A percentile compares a stretch with the other conserved stretches of the same genome.
These are phyloP conservation scores for Cygnus buccinator DNA, from an alignment of 2,113 vertebrate genomes.

Conservation along the genomic window DNA sequence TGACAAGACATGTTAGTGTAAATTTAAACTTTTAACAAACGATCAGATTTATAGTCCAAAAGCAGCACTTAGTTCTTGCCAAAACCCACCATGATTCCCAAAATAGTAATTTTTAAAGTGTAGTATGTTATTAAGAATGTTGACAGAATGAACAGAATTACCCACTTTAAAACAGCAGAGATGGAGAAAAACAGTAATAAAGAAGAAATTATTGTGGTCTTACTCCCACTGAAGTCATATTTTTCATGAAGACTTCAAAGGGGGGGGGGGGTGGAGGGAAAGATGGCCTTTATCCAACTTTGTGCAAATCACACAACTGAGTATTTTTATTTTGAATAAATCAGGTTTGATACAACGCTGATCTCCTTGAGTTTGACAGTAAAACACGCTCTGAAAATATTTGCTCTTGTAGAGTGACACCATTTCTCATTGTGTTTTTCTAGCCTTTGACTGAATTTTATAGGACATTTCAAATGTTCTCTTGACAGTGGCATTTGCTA, in stretches of 20 bases:
- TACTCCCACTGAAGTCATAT: neutral
- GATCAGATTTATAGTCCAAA: neutral
- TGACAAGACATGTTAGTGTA: neutral
- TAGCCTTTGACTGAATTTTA: neutral
- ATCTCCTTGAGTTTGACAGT: neutral
- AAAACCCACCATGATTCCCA: neutral
- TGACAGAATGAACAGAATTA: constrained; percentile 18
- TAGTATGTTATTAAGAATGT: neutral
- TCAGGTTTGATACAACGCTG: neutral
- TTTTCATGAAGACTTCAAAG: constrained; percentile 27
- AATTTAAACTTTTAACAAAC: constrained; percentile 40
- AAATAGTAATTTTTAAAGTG: constrained; percentile 1
- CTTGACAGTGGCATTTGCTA: neutral
- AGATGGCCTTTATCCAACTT: neutral
- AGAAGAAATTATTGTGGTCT: constrained; percentile 10
- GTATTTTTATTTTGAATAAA: constrained; percentile 33
- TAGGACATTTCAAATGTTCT: neutral
- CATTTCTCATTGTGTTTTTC: neutral
- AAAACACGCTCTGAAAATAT: neutral
- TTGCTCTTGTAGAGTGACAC: neutral
- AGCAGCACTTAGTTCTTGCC: neutral
- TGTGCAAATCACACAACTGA: neutral
- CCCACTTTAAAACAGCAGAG: neutral
- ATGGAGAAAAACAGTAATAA: constrained; percentile 15
- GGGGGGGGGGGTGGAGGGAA: neutral